phyloP scores from a whole-genome alignment of 2,888 invertebrate species.

The Cetonia aurata region DNA sequence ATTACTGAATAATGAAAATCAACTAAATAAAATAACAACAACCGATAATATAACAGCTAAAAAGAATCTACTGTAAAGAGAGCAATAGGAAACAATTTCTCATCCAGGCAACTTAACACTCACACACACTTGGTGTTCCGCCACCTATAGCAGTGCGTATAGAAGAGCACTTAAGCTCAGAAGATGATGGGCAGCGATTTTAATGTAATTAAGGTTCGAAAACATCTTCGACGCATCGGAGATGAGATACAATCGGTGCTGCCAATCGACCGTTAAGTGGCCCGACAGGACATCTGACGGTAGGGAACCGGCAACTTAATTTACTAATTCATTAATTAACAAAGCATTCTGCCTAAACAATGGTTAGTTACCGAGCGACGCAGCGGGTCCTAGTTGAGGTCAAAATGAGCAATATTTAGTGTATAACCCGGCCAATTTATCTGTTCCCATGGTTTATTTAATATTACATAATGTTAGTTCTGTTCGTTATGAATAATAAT shows the following conservation, averaged over 20 bases:
- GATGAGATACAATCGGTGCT: slow-evolving; percentile 51
- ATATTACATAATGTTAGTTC: no score
- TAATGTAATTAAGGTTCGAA: slow-evolving; percentile 46
- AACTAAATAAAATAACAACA: neutral
- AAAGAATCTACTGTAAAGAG: neutral
- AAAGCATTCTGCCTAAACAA: slow-evolving; percentile 51
- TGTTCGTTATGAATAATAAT: no score
- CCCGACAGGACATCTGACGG: slow-evolving; percentile 51
- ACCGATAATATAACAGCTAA: neutral
- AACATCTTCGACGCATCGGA: slow-evolving; percentile 42
- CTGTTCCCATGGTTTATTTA: neutral
- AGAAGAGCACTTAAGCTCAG: slow-evolving; percentile 31
- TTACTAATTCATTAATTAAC: slow-evolving; percentile 54
- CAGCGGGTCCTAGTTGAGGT: slow-evolving; percentile 43
- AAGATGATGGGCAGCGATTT: slow-evolving; percentile 43
- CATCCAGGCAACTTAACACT: slow-evolving; percentile 37
- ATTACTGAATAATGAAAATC: neutral
- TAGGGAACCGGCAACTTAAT: slow-evolving; percentile 46
- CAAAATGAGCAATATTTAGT: slow-evolving; percentile 46
- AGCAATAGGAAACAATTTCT: slow-evolving; percentile 16
- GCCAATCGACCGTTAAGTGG: slow-evolving; percentile 53
- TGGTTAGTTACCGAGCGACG: slow-evolving; percentile 51
- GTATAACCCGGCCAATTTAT: slow-evolving; percentile 25
- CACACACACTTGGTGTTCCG: slow-evolving; percentile 26
- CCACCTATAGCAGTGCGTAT: slow-evolving; percentile 18